Conservation (phyloP, 2,797 vertebrate species). For the Alectoris magna region DNA sequence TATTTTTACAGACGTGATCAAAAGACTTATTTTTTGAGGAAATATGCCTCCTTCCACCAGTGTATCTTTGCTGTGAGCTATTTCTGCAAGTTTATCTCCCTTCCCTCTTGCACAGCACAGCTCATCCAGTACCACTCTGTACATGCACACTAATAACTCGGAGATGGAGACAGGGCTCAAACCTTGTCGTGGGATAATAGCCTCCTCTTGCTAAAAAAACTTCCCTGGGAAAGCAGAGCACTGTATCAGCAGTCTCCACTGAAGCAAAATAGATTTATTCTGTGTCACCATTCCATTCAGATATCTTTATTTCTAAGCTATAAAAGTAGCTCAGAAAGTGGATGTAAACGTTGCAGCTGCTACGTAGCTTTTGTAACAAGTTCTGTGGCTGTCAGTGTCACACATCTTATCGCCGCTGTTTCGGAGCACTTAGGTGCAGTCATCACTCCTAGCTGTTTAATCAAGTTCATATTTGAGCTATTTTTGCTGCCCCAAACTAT, state of each 20-base stretch:
- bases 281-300: not conserved
- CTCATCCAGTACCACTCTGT: not conserved
- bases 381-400: not conserved
- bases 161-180: not conserved
- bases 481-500: conserved; percentile 4
- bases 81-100: conserved; percentile 1
- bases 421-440: not conserved
- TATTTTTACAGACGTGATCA: not conserved
- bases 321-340: accelerated
- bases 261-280: not conserved
- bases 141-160: not conserved
- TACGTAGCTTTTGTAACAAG: not conserved
- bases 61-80: not conserved
- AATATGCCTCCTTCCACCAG: not conserved
- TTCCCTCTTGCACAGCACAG: not conserved
- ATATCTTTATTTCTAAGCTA: not conserved
- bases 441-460: conserved; percentile 29
- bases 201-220: not conserved
- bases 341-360: not conserved
- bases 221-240: not conserved
- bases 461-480: conserved; percentile 12
- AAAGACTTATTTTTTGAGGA: not conserved
- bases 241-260: not conserved
- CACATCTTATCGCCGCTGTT: not conserved
- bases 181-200: not conserved